phyloP scores from a whole-genome alignment of 2,797 vertebrate species.

The Pseudocheirus occidentalis region DNA sequence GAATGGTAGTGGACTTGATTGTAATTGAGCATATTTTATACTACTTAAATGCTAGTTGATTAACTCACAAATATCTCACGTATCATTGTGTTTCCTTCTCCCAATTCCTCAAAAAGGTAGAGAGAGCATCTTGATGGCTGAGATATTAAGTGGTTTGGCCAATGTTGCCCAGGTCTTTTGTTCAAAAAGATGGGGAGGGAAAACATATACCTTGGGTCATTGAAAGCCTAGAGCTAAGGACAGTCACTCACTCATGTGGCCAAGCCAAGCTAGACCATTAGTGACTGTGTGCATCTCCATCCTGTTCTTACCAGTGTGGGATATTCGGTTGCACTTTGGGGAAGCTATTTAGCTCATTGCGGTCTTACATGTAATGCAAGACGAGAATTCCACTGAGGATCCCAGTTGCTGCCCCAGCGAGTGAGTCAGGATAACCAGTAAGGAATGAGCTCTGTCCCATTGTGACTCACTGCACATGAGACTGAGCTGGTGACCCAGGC shows the following conservation, averaged over 20 bases:
- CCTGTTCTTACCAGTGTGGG: slow-evolving; percentile 68
- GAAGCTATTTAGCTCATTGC: slow-evolving; percentile 70
- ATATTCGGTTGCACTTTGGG: slow-evolving; percentile 74
- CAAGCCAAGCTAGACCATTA: slow-evolving; percentile 64
- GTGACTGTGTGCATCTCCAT: slow-evolving; percentile 68
- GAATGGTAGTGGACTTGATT: not conserved
- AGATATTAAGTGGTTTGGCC: not conserved
- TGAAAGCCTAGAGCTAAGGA: slow-evolving; percentile 58
- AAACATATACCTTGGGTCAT: slow-evolving; percentile 53
- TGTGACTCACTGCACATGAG: slow-evolving; percentile 74
- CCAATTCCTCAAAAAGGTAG: not conserved
- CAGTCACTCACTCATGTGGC: slow-evolving; percentile 51
- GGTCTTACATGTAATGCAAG: slow-evolving; percentile 61
- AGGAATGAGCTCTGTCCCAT: slow-evolving; percentile 54
- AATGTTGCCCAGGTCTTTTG: not conserved
- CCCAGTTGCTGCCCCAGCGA: slow-evolving; percentile 51
- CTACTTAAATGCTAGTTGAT: not conserved
- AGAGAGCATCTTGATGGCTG: not conserved
- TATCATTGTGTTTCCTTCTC: not conserved
- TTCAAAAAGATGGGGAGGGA: slow-evolving; percentile 35
- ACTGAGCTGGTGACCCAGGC: slow-evolving; percentile 51
- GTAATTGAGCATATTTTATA: not conserved
- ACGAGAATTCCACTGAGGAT: slow-evolving; percentile 64
- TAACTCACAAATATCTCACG: not conserved
- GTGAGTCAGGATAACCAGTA: slow-evolving; percentile 79